A percentile compares a stretch with the other conserved stretches of the same genome.
phyloP scores from a whole-genome alignment of 2,888 invertebrate genomes.

The Cosmia trapezina region DNA sequence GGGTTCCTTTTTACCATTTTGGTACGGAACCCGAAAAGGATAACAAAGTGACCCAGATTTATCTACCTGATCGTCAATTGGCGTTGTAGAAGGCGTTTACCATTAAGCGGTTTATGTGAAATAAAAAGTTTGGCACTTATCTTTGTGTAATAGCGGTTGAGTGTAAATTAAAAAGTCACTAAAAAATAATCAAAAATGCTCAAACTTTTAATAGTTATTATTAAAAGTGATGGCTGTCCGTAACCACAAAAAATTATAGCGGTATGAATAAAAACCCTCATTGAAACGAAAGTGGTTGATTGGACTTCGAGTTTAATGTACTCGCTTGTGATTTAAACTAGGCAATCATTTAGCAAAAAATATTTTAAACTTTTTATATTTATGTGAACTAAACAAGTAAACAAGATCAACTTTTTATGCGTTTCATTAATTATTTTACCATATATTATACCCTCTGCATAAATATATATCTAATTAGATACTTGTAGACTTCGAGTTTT shows the following conservation, averaged over 20 bases:
- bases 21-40: too few species aligned
- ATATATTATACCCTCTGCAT: neutral
- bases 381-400: neutral
- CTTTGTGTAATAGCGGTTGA: neutral
- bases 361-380: neutral
- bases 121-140: conserved; percentile 25
- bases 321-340: conserved; percentile 4
- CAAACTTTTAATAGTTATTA: conserved; percentile 2
- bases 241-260: conserved; percentile 5
- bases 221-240: conserved; percentile 10
- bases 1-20: too few species aligned
- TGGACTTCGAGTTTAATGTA: conserved; percentile 25
- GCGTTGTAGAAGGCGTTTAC: neutral
- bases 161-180: neutral
- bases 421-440: neutral
- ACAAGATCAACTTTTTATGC: neutral
- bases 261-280: conserved; percentile 19
- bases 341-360: neutral
- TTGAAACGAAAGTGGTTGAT: conserved; percentile 23
- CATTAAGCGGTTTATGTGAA: conserved; percentile 5
- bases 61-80: neutral
- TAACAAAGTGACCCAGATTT: neutral
- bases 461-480: neutral
- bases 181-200: neutral
- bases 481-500: neutral